Conservation (phyloP, 2,113 vertebrate species). For the Tenebrosternarchus preto region DNA sequence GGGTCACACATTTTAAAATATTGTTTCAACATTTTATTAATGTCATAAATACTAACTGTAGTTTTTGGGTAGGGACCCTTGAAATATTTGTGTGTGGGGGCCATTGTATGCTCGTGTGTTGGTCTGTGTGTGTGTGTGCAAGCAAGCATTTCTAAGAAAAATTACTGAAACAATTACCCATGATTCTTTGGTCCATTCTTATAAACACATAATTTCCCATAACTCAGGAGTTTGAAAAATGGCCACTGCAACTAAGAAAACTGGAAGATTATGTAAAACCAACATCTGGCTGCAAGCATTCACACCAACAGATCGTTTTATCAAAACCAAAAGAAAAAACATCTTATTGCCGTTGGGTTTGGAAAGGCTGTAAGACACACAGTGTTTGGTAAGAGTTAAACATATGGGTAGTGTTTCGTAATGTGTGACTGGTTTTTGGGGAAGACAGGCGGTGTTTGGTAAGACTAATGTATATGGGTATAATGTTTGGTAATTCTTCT, state of each 20-base stretch:
- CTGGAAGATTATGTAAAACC: not conserved
- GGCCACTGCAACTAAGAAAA: not conserved
- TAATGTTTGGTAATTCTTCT: not conserved
- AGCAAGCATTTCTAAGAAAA: too few species aligned
- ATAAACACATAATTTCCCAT: not conserved
- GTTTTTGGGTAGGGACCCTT: too few species aligned
- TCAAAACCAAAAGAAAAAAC: not conserved
- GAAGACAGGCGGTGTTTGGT: not conserved
- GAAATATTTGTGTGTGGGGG: too few species aligned
- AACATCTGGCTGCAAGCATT: not conserved
- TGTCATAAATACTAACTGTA: too few species aligned
- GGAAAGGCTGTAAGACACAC: too few species aligned
- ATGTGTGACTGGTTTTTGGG: too few species aligned
- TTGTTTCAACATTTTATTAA: too few species aligned
- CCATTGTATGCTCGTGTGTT: too few species aligned
- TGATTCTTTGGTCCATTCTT: not conserved
- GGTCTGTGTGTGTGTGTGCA: too few species aligned
- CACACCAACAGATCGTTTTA: not conserved
- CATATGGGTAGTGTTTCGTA: too few species aligned
- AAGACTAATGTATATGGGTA: not conserved
- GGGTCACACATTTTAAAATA: too few species aligned
- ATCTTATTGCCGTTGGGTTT: not conserved
- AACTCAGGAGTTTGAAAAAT: not conserved
- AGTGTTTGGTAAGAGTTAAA: not conserved
- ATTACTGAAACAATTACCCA: not conserved